These are phyloP conservation scores for Anguilla megastoma DNA, from an alignment of 2,797 vertebrate species.

Conservation along the genomic window DNA sequence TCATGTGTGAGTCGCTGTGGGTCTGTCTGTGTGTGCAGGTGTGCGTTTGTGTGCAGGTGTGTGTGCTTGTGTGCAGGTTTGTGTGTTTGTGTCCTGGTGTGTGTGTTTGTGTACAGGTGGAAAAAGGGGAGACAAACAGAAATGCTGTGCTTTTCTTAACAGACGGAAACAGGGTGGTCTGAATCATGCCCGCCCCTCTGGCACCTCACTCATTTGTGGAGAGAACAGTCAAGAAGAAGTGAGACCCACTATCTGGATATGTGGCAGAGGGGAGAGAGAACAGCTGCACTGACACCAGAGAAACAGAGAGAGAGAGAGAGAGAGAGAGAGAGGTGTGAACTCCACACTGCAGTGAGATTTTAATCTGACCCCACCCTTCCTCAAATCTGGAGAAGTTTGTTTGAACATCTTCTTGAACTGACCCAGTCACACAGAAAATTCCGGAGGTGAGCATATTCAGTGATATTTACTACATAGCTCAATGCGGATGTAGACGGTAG, in stretches of 20 bases:
- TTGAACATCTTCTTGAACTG: not conserved
- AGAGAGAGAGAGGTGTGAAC: not conserved
- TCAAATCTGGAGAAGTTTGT: not conserved
- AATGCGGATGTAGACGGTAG: not conserved
- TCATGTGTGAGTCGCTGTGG: not conserved
- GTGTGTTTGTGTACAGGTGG: not conserved
- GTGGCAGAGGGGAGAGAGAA: not conserved
- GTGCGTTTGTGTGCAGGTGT: not conserved
- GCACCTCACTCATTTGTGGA: not conserved
- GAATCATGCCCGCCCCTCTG: not conserved
- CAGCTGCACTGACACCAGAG: too few species aligned
- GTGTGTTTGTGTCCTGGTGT: not conserved
- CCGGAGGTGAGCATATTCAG: not conserved
- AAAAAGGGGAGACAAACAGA: not conserved
- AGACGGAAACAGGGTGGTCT: not conserved
- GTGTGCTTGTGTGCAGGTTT: not conserved
- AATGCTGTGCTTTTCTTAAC: too few species aligned
- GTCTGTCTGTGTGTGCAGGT: not conserved
- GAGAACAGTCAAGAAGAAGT: not conserved
- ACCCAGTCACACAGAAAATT: not conserved
- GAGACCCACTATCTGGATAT: not conserved
- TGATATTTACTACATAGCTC: not conserved
- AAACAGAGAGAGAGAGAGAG: not conserved
- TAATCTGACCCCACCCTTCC: constrained; percentile 10
- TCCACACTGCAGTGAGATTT: not conserved